Evolutionary conservation across 1,140 invertebrate species (phyloP), one percentile per base, ranked within the genome.

Genomic region (Drosophila lowei): DNA sequence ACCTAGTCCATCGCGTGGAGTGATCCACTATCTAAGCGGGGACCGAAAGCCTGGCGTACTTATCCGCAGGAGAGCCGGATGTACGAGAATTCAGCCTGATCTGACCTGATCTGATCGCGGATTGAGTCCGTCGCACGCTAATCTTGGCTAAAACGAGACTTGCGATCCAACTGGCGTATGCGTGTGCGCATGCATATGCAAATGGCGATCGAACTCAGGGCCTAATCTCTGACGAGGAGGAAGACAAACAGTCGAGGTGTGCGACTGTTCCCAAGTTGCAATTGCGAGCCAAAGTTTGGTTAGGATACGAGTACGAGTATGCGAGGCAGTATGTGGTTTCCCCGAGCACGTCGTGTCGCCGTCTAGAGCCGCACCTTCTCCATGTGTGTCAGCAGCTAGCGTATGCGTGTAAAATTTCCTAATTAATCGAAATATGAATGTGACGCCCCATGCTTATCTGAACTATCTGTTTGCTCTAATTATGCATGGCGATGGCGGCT

Each of bases 341-440:
- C 80, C 57, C 57, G 56, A 64, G 55, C 64, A 49, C 49, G 76
- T 60, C 11, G 34, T 38, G 34, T 38, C 77, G 65, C 60, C 62
- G 68, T 28, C 62, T 72, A 60, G 66, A 43, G 44, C 6, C 41
- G 62, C 52, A 62, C 42, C 52, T 61, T 49, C 43, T 54, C 59
- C 56, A 62, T 67, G 62, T 68, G 57, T 70, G 60, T 50, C 16
- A 28, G 18, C 4, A 25, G 30, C 38, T 42, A 47, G 59, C 44
- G 34, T 30, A 34, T 42, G 23, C 41, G 34, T 47, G 55, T 60
- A 48, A 65, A 78, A 75, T 77, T 85, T 62, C 73, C 83, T 72
- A 76, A 81, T 88, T 81, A 86, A 85, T 85, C 59, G 60, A 68
- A 75, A 47, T 72, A 66, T 77, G 73, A 73, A 81, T 77, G 71